These are phyloP conservation scores for Denticeps clupeoides DNA, from an alignment of 2,797 vertebrate species.

Conservation along the genomic window DNA sequence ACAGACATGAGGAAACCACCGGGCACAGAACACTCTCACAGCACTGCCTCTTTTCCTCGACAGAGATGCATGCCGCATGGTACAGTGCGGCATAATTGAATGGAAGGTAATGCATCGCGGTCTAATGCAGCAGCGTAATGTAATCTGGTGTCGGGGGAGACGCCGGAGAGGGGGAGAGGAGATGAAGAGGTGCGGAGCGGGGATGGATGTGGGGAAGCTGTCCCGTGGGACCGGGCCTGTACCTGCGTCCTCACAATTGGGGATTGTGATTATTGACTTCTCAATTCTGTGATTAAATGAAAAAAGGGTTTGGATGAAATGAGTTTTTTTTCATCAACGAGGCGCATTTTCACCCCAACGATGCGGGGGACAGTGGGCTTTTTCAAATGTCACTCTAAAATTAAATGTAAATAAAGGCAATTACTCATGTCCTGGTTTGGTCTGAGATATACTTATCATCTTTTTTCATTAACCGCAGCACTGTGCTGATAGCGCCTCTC, in stretches of 20 bases:
- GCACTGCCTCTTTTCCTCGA: background rate
- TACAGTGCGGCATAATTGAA: conserved; percentile 23
- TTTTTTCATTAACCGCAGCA: conserved; percentile 1
- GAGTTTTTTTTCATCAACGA: conserved; percentile 18
- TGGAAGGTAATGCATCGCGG: conserved; percentile 19
- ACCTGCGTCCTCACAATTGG: conserved; percentile 15
- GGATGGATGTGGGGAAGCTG: conserved; percentile 14
- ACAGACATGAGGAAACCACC: conserved; percentile 1
- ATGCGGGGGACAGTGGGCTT: background rate
- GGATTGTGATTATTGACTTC: conserved; percentile 22
- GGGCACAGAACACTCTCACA: background rate
- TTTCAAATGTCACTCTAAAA: conserved; percentile 6
- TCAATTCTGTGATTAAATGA: conserved; percentile 24
- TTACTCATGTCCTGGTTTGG: background rate
- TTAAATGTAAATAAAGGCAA: conserved; percentile 2
- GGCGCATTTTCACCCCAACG: background rate
- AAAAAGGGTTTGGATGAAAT: conserved; percentile 21
- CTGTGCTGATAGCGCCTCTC: background rate
- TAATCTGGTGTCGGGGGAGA: conserved; percentile 17
- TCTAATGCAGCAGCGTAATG: conserved; percentile 24
- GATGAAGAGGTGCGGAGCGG: background rate
- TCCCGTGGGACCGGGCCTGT: conserved; percentile 6
- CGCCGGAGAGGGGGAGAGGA: background rate
- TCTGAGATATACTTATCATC: background rate
- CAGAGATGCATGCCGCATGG: conserved; percentile 11